Base-by-base conservation (phyloP, 2,888 invertebrate genomes). In the Dynastes maya region DNA sequence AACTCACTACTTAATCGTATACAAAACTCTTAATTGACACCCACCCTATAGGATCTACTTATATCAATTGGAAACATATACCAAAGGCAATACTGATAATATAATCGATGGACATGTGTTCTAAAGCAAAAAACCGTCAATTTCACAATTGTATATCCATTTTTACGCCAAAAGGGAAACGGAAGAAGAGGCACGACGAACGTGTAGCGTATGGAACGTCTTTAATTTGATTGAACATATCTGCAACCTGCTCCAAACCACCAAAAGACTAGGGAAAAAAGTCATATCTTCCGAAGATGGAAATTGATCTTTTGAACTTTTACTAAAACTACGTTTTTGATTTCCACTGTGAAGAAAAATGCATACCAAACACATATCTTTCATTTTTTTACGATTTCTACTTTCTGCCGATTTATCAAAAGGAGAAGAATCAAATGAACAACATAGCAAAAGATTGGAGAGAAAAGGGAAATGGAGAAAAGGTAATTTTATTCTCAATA, bases 161-260 rank as follows among this genome's bases (percentile, higher is more conserved):
- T 64, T 64, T 64, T 29, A 64, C 22, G 58, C n/a, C 32, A 27
- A 63, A 63, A 63, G 32, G 37, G 40, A 65, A 65, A n/a, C 65
- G n/a, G 22, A 22, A 65, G 8, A 40, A 49, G 16, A 45, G 45
- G 45, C 65, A 45, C 65, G 45, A 16, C 65, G 65, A 40, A 45
- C n/a, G 16, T 8, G 22, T 22, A 22, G 8, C 1, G 45, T 16
- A 9, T 40, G 16, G 16, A 65, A 65, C 22, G 65, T 32, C 58
- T 71, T 71, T 71, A 71, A 71, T 71, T 71, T 71, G 55, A 71
- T 37, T 32, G 16, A 53, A 71, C 71, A 71, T 71, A 71, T 71
- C 71, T 32, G 37, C 55, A 51, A 32, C 70, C 70, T 53, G 70
- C n/a, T 68, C 45, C 11, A 45, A 51, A 32, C 29, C 9, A 27